Base-by-base conservation (phyloP, 2,888 invertebrate species). In the Habrosyne pyritoides region DNA sequence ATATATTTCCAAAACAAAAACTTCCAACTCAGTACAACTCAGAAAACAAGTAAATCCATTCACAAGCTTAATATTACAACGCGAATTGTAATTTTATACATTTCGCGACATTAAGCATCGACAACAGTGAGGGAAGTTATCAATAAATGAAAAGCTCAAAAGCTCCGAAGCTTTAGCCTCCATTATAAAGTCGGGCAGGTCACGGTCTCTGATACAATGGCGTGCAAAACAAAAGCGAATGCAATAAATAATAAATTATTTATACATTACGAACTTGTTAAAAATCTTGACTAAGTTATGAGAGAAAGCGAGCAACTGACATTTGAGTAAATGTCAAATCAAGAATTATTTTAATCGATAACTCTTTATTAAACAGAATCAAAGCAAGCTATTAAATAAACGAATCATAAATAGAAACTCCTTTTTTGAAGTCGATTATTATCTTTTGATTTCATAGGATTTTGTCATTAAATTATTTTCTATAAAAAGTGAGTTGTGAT, bases 111-210 rank as follows among this genome's bases (percentile, higher is more conserved):
- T 18, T 42, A 42, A 42, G n/a, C 42, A 42, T 18, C 18, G 42
- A 42, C 42, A 18, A 18, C 42, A 42, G 18, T 42, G 18, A 42
- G 42, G 42, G 42, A 18, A 8, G 42, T 42, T 42, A 42, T 42
- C 42, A 42, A 42, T 42, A 42, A 42, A 42, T 42, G 42, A 42
- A 42, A 42, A 42, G 42, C 42, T 18, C 42, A 18, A 42, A 42
- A 42, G 42, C 42, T 42, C 5, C 42, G 8, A 8, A 42, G 42
- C 42, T 42, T 42, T 42, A 42, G 42, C 42, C 42, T 18, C 42
- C 18, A 18, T 42, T 42, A 42, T 18, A 18, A 42, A 42, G 42
- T 42, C 42, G 8, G 6, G n/a, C 42, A 8, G 42, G 18, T 42
- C 42, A 42, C 42, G 42, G 42, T 42, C 18, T 2, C 18, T 4